Percentiles rank a stretch among this genome's conserved stretches.
These are phyloP conservation scores for Hydractinia echinata DNA, from an alignment of 30 jellyfish, hydroid and myxozoan species.

Conservation along the genomic window DNA sequence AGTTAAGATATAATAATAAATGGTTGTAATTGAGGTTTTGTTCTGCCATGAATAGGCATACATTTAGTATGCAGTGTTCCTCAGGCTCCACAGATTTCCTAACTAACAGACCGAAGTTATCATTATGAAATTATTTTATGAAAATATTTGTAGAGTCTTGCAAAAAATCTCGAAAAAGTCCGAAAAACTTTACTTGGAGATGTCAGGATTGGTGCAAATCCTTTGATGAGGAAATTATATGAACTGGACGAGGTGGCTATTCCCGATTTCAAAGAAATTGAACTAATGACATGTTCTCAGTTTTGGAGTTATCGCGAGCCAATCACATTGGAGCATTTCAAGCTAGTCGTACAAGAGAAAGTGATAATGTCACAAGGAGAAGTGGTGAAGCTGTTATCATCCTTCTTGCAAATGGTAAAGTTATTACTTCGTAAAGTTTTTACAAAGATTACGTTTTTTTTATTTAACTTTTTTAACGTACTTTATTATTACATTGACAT, in stretches of 20 bases:
- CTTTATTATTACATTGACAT: too few species aligned
- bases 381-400: neutral
- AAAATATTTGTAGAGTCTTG: neutral
- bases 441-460: neutral
- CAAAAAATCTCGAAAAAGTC: neutral
- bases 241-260: constrained; percentile 38
- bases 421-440: neutral
- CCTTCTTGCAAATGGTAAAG: constrained; percentile 14
- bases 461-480: neutral
- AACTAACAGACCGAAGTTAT: too few species aligned
- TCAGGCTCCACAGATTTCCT: too few species aligned
- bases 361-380: constrained; percentile 6
- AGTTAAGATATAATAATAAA: too few species aligned
- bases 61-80: too few species aligned
- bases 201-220: constrained; percentile 12
- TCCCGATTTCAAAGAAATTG: neutral
- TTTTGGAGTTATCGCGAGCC: constrained; percentile 62
- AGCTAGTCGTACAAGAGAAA: constrained; percentile 4
- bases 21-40: too few species aligned
- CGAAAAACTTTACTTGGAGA: constrained; percentile 9
- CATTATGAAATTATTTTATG: too few species aligned
- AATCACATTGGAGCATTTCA: constrained; percentile 36
- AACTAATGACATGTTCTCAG: constrained; percentile 32
- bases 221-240: constrained; percentile 39
- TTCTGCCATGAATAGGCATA: too few species aligned